A percentile compares a stretch with the other conserved stretches of the same genome.
phyloP scores from a whole-genome alignment of 2,797 vertebrate genomes.

The Orientallactaga sibirica region DNA sequence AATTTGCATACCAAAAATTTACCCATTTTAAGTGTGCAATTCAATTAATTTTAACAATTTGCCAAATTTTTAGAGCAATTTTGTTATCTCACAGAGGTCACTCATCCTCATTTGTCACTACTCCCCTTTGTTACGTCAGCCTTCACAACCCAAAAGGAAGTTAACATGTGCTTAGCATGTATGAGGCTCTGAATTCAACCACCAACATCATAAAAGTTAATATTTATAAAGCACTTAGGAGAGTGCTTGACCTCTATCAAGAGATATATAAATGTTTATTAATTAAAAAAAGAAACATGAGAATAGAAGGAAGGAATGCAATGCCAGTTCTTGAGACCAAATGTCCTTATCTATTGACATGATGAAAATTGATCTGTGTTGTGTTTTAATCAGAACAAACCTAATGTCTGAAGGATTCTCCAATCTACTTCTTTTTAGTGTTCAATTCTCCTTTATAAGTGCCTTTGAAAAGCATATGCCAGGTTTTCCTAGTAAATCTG shows the following conservation, averaged over 20 bases:
- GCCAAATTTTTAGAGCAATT: conserved; percentile 10
- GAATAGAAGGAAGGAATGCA: conserved; percentile 35
- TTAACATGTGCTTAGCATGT: background rate
- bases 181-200: background rate
- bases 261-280: conserved; percentile 22
- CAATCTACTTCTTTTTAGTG: conserved; percentile 28
- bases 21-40: conserved; percentile 14
- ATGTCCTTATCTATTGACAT: background rate
- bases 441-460: conserved; percentile 38
- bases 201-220: background rate
- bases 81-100: background rate
- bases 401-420: conserved; percentile 33
- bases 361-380: conserved; percentile 15
- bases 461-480: conserved; percentile 41
- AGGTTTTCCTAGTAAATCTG: conserved; percentile 43
- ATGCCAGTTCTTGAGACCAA: background rate
- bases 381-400: conserved; percentile 53
- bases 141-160: background rate
- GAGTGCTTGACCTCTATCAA: background rate
- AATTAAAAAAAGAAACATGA: conserved; percentile 48
- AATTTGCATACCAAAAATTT: conserved; percentile 3
- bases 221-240: conserved; percentile 54
- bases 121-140: background rate
- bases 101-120: background rate
- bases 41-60: conserved; percentile 47